Base-by-base conservation (phyloP, 1,140 invertebrate species). In the Diorhabda elongata region DNA sequence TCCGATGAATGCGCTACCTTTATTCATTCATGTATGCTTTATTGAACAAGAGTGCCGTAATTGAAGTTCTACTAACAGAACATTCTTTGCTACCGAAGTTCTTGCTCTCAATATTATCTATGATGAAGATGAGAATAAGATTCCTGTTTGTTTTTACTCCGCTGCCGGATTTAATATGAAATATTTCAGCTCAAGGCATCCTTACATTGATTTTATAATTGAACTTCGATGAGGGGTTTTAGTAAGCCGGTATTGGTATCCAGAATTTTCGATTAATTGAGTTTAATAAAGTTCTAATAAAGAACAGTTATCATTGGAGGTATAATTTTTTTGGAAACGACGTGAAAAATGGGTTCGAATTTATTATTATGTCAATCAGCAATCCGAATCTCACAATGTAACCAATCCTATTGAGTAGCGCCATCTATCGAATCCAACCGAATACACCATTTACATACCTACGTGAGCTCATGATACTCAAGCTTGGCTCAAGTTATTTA, bases 21-120 rank as follows among this genome's bases (percentile, higher is more conserved):
- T 72, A 72, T 64, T 67, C 68, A 72, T 42, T 66, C 70, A 72
- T 72, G 70, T 72, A 72, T 72, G 70, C 70, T 69, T 72, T 69
- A 72, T 72, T 69, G 70, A 72, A 72, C 47, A 52, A 52, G 47
- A 52, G 47, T 52, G 47, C 6, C n/a, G 47, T 52, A 52, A 52
- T 52, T 52, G n/a, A 52, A 52, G 47, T 52, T 52, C 47, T n/a
- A 52, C 47, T 52, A 52, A 52, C 47, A 52, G 47, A 52, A 52
- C 47, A 52, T 52, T 52, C 47, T 52, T 52, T 52, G 6, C 47
- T 52, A n/a, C 47, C 47, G n/a, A 52, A 8, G n/a, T 52, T 52
- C 47, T n/a, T 52, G 2, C 47, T 52, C n/a, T n/a, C 47, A n/a
- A 52, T 52, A 52, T 52, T 26, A 26, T 52, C 47, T 52, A 52